phyloP scores from a whole-genome alignment of 2,888 invertebrate genomes.

The Ganaspis brasiliensis region DNA sequence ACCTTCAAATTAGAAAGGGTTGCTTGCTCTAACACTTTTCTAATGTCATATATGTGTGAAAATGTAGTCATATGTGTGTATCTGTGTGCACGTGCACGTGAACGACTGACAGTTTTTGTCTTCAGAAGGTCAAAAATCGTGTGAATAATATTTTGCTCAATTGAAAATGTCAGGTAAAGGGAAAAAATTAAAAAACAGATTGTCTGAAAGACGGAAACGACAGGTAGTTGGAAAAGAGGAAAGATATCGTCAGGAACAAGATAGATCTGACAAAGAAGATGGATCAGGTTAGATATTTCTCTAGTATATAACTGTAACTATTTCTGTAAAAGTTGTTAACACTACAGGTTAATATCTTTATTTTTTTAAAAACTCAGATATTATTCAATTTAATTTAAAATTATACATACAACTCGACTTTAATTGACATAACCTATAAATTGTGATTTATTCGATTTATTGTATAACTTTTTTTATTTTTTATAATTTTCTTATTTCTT shows the following conservation, averaged over 20 bases:
- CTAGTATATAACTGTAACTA: too few relatives aligned
- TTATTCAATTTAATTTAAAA: not conserved
- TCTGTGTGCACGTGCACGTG: not conserved
- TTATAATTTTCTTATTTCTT: too few relatives aligned
- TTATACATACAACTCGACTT: too few relatives aligned
- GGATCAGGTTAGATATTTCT: slow-evolving; percentile 67
- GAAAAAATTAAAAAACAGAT: slow-evolving; percentile 65
- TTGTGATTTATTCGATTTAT: too few relatives aligned
- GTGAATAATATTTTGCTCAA: not conserved
- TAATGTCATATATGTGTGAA: not conserved
- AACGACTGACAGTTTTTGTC: not conserved
- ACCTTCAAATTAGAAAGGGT: slow-evolving; percentile 63
- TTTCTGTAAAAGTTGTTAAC: too few relatives aligned
- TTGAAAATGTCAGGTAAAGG: slow-evolving; percentile 69
- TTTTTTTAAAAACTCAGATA: not conserved
- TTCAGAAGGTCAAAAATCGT: slow-evolving; percentile 5
- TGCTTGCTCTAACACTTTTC: not conserved
- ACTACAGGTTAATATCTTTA: not conserved
- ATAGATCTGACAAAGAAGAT: slow-evolving; percentile 74
- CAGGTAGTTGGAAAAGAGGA: slow-evolving; percentile 77
- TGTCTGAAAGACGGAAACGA: slow-evolving; percentile 68
- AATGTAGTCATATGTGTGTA: too few relatives aligned
- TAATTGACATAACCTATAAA: too few relatives aligned
- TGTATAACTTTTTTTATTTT: too few relatives aligned
- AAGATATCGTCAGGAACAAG: slow-evolving; percentile 73